A percentile compares a stretch with the other conserved stretches of the same genome.
These are phyloP conservation scores for Rhamnusium bicolor DNA, from an alignment of 2,888 invertebrate species.

Conservation along the genomic window DNA sequence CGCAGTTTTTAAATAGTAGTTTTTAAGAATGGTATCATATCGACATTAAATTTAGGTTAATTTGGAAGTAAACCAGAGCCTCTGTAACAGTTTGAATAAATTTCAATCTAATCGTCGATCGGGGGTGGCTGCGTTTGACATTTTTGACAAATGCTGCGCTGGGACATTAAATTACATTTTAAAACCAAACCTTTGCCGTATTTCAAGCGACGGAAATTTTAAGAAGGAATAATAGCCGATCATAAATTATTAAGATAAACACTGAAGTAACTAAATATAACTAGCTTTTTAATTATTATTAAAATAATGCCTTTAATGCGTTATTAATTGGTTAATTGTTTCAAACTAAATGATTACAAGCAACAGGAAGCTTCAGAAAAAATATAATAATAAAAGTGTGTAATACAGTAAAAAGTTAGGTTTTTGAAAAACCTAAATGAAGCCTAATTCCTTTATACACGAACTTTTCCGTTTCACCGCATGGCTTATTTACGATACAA, in stretches of 20 bases:
- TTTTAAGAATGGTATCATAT: neutral
- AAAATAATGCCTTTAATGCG: too few relatives aligned
- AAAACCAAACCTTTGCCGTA: constrained; percentile 45
- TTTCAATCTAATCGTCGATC: constrained; percentile 59
- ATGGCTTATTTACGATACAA: too few relatives aligned
- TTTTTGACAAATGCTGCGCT: constrained; percentile 63
- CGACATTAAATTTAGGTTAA: constrained; percentile 22
- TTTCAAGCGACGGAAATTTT: constrained; percentile 26
- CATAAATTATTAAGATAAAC: neutral
- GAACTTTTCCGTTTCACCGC: too few relatives aligned
- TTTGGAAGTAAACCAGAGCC: constrained; percentile 28
- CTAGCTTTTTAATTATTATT: too few relatives aligned
- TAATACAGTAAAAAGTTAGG: too few relatives aligned
- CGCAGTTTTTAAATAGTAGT: neutral
- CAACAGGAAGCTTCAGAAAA: too few relatives aligned
- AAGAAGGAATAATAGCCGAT: constrained; percentile 6
- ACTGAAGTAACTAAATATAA: neutral
- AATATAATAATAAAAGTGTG: too few relatives aligned
- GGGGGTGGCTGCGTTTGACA: constrained; percentile 58
- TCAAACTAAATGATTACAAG: too few relatives aligned
- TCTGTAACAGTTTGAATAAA: constrained; percentile 58
- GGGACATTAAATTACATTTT: constrained; percentile 56
- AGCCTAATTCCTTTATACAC: too few relatives aligned
- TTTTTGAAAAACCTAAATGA: too few relatives aligned
- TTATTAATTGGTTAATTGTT: too few relatives aligned